These are phyloP conservation scores for Echinarachnius parma DNA, from an alignment of 53 echinoderm and acorn worm species.

Conservation along the genomic window DNA sequence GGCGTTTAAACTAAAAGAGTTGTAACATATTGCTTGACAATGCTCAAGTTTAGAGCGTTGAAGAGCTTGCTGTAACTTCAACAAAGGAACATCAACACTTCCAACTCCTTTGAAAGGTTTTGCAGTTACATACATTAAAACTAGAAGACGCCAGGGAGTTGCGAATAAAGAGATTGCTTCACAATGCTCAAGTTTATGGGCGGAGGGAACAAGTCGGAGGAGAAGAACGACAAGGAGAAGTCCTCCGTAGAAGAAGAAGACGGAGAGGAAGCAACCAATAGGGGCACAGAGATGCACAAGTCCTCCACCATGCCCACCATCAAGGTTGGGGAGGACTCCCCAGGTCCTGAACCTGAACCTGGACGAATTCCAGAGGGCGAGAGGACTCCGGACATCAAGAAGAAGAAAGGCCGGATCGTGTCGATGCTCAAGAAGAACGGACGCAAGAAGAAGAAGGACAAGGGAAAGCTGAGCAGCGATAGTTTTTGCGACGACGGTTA, in stretches of 20 bases:
- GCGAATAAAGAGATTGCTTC: neutral
- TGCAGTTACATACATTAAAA: neutral
- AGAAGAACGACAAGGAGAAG: neutral
- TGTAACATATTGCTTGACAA: too few relatives aligned
- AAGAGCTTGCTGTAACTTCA: too few relatives aligned
- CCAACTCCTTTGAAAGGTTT: neutral
- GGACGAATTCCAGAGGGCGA: neutral
- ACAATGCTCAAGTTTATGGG: neutral
- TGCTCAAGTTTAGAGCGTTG: too few relatives aligned
- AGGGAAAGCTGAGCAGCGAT: constrained; percentile 2
- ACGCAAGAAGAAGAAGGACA: constrained; percentile 16
- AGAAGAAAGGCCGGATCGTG: constrained; percentile 3
- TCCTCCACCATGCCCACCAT: neutral
- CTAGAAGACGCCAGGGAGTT: too few relatives aligned
- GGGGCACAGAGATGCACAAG: constrained; percentile 1
- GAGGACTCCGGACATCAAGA: neutral
- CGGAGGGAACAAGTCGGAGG: constrained; percentile 7
- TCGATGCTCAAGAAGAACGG: constrained; percentile 19
- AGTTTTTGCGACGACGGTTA: constrained; percentile 9
- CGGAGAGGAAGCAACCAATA: neutral
- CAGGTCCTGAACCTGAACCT: neutral
- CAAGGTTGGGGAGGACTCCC: neutral
- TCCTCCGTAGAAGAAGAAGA: constrained; percentile 20
- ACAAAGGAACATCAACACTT: too few relatives aligned
- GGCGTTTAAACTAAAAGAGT: too few relatives aligned